Conservation (phyloP, 2,113 vertebrate species). For the Nicator chloris region DNA sequence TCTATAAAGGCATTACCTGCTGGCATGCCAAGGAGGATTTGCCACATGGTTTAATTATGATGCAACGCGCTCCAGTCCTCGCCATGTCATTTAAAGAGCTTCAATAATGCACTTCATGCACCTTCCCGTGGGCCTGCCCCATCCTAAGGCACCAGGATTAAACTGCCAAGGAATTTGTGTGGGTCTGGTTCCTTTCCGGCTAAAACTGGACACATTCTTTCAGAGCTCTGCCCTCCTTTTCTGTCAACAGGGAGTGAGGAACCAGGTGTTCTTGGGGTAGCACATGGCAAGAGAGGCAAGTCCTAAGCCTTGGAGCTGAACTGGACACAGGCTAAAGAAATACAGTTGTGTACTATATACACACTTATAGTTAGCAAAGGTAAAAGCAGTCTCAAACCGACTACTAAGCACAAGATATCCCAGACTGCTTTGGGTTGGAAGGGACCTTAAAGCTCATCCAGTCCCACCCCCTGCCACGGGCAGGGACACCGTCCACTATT, state of each 20-base stretch:
- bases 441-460: background rate
- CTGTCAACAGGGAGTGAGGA: background rate
- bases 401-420: background rate
- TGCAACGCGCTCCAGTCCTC: background rate
- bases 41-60: background rate
- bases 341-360: background rate
- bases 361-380: background rate
- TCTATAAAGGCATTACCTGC: background rate
- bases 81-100: background rate
- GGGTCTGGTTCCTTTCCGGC: background rate
- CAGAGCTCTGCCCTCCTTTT: background rate
- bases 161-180: background rate
- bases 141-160: background rate
- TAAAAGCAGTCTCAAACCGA: background rate
- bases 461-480: too few relatives aligned
- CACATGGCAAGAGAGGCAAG: background rate
- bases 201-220: background rate
- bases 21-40: background rate
- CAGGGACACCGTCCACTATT: accelerated
- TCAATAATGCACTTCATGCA: accelerated
- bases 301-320: background rate
- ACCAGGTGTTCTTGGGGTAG: background rate
- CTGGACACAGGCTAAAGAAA: background rate
- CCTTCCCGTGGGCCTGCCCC: background rate
- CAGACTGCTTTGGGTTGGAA: background rate